phyloP scores from a whole-genome alignment of 2,113 vertebrate genomes.

The Rhinolophus ferrumequinum region DNA sequence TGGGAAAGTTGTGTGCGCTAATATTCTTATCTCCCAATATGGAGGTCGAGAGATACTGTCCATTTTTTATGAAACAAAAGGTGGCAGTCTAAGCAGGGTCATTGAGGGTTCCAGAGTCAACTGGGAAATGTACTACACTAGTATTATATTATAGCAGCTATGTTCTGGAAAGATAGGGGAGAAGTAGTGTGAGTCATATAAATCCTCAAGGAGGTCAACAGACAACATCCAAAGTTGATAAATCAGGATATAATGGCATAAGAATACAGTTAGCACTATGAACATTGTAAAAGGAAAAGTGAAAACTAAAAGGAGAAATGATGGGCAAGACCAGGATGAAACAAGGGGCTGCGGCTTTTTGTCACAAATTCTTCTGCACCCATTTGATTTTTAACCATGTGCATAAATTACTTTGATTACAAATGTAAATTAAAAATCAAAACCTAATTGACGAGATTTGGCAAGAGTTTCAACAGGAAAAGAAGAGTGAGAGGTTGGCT shows the following conservation, averaged over 20 bases:
- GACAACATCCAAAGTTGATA: background rate
- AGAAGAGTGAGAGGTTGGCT: constrained; percentile 43
- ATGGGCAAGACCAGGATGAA: background rate
- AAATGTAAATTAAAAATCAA: constrained; percentile 67
- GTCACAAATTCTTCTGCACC: background rate
- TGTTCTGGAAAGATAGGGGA: background rate
- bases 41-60: background rate
- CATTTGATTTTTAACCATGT: constrained; percentile 48
- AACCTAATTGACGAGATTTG: constrained; percentile 34
- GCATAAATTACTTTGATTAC: constrained; percentile 57
- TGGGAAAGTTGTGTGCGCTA: background rate
- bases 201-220: background rate
- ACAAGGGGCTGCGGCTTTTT: background rate
- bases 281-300: background rate
- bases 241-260: background rate
- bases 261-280: background rate
- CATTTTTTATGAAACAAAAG: background rate
- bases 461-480: constrained; percentile 56
- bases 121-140: background rate
- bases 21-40: background rate
- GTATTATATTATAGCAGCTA: no score
- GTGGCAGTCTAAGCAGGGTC: background rate
- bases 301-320: background rate
- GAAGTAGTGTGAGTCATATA: background rate
- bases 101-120: background rate